Evolutionary conservation across 2,113 vertebrate species (phyloP).

Genomic region (Atractosteus spatula): DNA sequence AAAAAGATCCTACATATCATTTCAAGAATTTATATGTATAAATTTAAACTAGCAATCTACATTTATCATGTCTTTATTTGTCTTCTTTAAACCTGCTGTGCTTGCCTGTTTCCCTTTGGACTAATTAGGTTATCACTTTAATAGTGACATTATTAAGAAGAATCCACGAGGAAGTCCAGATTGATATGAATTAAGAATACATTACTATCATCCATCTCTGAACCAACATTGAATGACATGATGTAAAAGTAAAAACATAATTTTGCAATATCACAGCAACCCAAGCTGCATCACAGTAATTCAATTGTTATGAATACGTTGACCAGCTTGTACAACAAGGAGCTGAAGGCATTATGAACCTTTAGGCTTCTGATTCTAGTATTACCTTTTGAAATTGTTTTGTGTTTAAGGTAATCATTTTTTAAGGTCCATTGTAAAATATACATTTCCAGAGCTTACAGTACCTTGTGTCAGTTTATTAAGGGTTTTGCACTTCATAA

Average conservation of each 20-base stretch:
- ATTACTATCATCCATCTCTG: neutral
- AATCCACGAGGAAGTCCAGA: neutral
- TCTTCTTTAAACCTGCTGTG: slow-evolving; percentile 5
- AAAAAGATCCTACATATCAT: no score
- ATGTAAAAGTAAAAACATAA: neutral
- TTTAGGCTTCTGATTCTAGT: neutral
- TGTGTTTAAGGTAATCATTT: neutral
- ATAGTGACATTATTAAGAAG: neutral
- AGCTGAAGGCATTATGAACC: neutral
- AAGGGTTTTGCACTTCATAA: no score
- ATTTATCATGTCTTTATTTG: neutral
- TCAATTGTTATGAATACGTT: neutral
- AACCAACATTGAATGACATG: neutral
- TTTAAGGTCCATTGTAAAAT: neutral
- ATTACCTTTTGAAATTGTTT: neutral
- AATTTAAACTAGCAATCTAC: no score
- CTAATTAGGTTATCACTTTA: neutral
- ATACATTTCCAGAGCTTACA: no score
- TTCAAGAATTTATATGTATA: no score
- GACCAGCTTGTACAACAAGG: neutral
- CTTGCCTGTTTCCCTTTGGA: slow-evolving; percentile 22
- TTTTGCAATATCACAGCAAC: neutral
- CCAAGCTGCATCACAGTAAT: neutral
- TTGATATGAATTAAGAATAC: neutral
- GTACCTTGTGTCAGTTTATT: no score